Conservation (phyloP, 2,888 invertebrate genomes). For the Melangyna quadrimaculata region DNA sequence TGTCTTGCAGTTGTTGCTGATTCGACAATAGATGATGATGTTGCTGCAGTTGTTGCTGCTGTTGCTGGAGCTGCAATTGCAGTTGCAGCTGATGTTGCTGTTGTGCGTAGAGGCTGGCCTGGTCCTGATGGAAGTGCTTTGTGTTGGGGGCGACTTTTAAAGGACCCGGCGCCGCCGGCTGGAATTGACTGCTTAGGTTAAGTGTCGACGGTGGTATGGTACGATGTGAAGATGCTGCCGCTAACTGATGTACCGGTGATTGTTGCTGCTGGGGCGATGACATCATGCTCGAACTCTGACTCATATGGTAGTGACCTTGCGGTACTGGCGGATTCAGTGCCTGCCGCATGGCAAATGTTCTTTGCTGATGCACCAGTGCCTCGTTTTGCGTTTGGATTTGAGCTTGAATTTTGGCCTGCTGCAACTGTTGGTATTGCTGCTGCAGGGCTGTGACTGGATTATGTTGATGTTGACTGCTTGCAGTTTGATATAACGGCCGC, state of each 20-base stretch:
- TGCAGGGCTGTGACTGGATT: constrained; percentile 80
- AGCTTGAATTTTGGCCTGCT: constrained; percentile 85
- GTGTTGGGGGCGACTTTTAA: constrained; percentile 75
- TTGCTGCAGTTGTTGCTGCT: constrained; percentile 75
- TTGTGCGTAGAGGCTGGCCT: constrained; percentile 64
- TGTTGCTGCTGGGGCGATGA: constrained; percentile 76
- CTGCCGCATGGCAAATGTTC: constrained; percentile 85
- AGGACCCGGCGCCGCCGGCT: constrained; percentile 79
- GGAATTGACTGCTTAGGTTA: constrained; percentile 80
- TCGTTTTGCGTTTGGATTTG: constrained; percentile 85
- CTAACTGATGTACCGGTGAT: constrained; percentile 75
- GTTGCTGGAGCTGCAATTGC: constrained; percentile 73
- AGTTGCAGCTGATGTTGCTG: constrained; percentile 73
- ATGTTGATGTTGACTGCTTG: constrained; percentile 76
- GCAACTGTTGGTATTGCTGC: constrained; percentile 85
- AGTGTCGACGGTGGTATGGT: constrained; percentile 79
- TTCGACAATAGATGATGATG: constrained; percentile 75
- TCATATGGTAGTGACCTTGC: constrained; percentile 79
- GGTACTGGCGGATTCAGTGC: constrained; percentile 84
- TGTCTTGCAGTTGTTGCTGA: constrained; percentile 63
- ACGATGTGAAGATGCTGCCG: constrained; percentile 72
- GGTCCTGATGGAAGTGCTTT: constrained; percentile 71
- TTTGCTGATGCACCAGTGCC: constrained; percentile 85
- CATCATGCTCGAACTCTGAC: constrained; percentile 79
- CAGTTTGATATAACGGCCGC: constrained; percentile 68